These are phyloP conservation scores for Anabacerthia variegaticeps DNA, from an alignment of 2,797 vertebrate species.

Conservation along the genomic window DNA sequence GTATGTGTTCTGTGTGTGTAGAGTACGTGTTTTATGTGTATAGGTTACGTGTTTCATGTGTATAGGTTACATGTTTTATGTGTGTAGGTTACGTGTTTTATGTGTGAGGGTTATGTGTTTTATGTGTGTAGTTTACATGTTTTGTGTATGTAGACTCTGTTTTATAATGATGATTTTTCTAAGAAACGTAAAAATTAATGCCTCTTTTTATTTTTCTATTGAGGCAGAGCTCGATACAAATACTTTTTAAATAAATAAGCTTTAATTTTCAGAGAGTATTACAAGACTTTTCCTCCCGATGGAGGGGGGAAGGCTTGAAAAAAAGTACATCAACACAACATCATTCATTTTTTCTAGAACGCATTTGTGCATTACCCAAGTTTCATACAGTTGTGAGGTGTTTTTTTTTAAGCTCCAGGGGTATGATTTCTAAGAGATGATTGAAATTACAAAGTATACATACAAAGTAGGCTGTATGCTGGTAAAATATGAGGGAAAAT, in stretches of 20 bases:
- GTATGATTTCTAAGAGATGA: neutral
- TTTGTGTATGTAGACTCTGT: too few relatives aligned
- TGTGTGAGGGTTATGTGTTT: too few relatives aligned
- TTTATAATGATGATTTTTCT: neutral
- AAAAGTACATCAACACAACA: neutral
- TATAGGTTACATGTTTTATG: too few relatives aligned
- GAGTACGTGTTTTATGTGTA: too few relatives aligned
- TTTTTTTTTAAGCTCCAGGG: neutral
- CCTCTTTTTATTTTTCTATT: neutral
- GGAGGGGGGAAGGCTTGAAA: neutral
- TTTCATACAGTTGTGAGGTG: fast-evolving
- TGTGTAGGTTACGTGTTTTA: too few relatives aligned
- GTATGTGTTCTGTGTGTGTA: too few relatives aligned
- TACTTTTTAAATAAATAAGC: neutral
- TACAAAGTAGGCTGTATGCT: neutral
- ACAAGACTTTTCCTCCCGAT: neutral
- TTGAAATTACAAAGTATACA: neutral
- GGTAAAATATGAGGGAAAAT: neutral
- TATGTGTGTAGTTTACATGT: too few relatives aligned
- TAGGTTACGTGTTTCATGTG: too few relatives aligned
- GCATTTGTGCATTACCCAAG: neutral
- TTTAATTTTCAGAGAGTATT: neutral
- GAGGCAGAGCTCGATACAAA: neutral
- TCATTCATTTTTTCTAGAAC: neutral
- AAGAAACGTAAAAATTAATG: neutral